phyloP scores from a whole-genome alignment of 2,888 invertebrate species.

The Exocentrus adspersus region DNA sequence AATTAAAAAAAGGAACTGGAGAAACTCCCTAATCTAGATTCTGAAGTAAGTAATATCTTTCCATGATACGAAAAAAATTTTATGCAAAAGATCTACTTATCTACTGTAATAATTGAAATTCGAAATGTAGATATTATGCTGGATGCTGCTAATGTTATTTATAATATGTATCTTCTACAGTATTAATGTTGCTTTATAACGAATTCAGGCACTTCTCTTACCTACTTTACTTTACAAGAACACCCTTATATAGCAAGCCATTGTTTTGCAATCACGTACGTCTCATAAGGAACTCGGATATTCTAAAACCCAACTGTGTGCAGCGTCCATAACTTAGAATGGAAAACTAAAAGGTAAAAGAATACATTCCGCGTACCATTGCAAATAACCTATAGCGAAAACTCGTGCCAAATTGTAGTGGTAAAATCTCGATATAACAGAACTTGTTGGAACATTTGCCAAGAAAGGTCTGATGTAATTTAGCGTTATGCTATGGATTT shows the following conservation, averaged over 20 bases:
- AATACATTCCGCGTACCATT: constrained; percentile 15
- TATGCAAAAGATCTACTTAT: no score
- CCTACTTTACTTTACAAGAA: no score
- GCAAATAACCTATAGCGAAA: constrained; percentile 11
- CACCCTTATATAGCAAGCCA: background rate
- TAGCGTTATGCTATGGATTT: constrained; percentile 12
- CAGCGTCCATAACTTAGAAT: constrained; percentile 8
- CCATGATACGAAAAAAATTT: no score
- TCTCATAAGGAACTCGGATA: background rate
- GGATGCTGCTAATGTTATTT: no score
- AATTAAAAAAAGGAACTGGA: no score
- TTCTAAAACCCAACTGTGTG: constrained; percentile 1
- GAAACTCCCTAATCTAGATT: no score
- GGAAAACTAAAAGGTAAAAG: constrained; percentile 17
- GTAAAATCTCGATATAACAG: constrained; percentile 24
- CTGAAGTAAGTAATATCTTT: no score
- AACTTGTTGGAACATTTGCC: constrained; percentile 17
- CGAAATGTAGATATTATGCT: no score
- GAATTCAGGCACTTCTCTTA: no score
- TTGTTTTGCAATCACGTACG: background rate
- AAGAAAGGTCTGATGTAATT: constrained; percentile 14
- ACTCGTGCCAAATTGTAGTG: constrained; percentile 26
- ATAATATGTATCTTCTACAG: no score
- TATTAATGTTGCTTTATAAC: no score
- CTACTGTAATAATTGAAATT: no score